phyloP scores from a whole-genome alignment of 2,888 invertebrate species.

The Selenia dentaria region DNA sequence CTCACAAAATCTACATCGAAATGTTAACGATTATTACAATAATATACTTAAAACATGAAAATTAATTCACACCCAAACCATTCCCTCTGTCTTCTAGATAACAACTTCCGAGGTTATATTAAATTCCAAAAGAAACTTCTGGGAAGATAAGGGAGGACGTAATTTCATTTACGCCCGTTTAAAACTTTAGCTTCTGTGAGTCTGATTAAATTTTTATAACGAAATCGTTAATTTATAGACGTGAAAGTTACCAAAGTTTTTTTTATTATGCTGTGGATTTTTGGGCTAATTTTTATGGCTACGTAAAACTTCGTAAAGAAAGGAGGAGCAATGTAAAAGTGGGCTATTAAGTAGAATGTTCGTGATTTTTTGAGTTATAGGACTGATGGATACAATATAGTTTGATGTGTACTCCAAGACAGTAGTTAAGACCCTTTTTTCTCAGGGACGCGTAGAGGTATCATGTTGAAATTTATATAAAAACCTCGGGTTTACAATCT shows the following conservation, averaged over 20 bases:
- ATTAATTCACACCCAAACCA: constrained; percentile 62
- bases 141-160: constrained; percentile 59
- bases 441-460: no score
- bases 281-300: constrained; percentile 28
- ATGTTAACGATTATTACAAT: constrained; percentile 17
- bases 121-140: constrained; percentile 63
- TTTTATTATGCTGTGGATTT: constrained; percentile 19
- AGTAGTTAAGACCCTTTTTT: no score
- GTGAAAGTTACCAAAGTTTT: constrained; percentile 34
- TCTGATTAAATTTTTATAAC: constrained; percentile 65
- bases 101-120: constrained; percentile 65
- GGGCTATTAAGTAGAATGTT: constrained; percentile 4
- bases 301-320: constrained; percentile 8
- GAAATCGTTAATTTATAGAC: constrained; percentile 59
- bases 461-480: no score
- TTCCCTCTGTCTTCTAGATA: constrained; percentile 53
- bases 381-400: no score
- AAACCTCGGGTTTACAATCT: no score
- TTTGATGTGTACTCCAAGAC: no score
- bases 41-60: constrained; percentile 38
- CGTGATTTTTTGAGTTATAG: constrained; percentile 10
- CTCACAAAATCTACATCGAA: constrained; percentile 10
- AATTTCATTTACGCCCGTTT: constrained; percentile 69
- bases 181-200: constrained; percentile 56
- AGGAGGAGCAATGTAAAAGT: constrained; percentile 18